Evolutionary conservation across 1,140 invertebrate species (phyloP), one percentile per base, ranked within the genome.

Genomic region (Cotesia chilonis): DNA sequence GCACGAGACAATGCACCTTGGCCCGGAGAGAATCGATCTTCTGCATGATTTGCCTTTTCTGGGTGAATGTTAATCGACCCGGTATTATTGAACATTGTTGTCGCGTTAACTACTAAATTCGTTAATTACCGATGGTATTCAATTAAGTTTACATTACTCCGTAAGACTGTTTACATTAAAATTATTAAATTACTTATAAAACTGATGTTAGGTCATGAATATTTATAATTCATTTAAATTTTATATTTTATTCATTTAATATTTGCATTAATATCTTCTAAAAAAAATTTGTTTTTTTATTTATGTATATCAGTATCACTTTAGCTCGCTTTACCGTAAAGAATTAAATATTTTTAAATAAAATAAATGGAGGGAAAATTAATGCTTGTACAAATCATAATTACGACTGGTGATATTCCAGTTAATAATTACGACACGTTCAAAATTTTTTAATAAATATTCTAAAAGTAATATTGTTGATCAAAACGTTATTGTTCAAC

Each of bases 11-110:
- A 64, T 73, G 71, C 59, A 61, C 65, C 68, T 47, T 61, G 57
- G 55, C n/a, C 52, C 17, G 36, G n/a, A 10, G 41, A 35, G 51
- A 55, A 68, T 73, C 66, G 71, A 68, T 73, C 47, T 36, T 55
- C 65, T 47, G 5, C 59, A 12, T 28, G 35, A 10, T 14, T 38
- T 38, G 17, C 35, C 14, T 52, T 73, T 68, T 73, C 71, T 73
- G 59, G 71, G 65, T 73, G 66, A 73, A 73, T 73, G 71, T 73
- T 73, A 73, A 73, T 68, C 71, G 71, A 68, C 28, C 59, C 68
- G 65, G 38, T 36, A 68, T 73, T 68, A 68, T 66, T 47, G 55
- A 51, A 10, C 68, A 52, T 41, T 47, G 38, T 59, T 3, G 5
- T 4, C 35, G 4, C 17, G 20, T 4, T n/a, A 28, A n/a, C 52